phyloP scores from a whole-genome alignment of 2,888 invertebrate species.

The Rotaria macrura region DNA sequence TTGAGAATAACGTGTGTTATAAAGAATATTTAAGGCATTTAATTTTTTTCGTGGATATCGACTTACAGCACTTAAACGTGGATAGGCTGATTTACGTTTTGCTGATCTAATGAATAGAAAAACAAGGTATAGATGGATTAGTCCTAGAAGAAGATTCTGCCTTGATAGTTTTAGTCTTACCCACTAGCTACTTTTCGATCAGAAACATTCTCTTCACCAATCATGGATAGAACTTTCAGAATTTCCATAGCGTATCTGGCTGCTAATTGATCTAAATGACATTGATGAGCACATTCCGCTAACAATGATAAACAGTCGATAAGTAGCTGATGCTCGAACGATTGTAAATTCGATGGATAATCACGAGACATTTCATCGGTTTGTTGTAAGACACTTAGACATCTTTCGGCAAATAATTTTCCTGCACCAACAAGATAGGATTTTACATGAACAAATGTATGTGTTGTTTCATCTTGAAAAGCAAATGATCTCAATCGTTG shows the following conservation, averaged over 20 bases:
- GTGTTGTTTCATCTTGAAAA: background rate
- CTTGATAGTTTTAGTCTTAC: background rate
- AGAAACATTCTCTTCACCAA: background rate
- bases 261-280: constrained; percentile 18
- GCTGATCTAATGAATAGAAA: background rate
- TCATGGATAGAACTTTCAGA: background rate
- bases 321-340: background rate
- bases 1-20: background rate
- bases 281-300: constrained; percentile 19
- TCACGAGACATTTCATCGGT: background rate
- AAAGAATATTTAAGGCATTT: constrained; percentile 13
- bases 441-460: background rate
- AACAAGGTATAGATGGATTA: too few species aligned
- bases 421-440: background rate
- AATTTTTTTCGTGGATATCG: background rate
- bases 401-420: background rate
- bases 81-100: constrained; percentile 8
- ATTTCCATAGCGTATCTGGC: background rate
- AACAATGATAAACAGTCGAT: constrained; percentile 1
- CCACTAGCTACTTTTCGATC: background rate
- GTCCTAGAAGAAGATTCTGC: too few species aligned
- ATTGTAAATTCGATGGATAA: background rate
- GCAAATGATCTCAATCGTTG: background rate
- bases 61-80: background rate
- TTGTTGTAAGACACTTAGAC: background rate